phyloP scores from a whole-genome alignment of 2,113 vertebrate genomes.

The Fulica atra region DNA sequence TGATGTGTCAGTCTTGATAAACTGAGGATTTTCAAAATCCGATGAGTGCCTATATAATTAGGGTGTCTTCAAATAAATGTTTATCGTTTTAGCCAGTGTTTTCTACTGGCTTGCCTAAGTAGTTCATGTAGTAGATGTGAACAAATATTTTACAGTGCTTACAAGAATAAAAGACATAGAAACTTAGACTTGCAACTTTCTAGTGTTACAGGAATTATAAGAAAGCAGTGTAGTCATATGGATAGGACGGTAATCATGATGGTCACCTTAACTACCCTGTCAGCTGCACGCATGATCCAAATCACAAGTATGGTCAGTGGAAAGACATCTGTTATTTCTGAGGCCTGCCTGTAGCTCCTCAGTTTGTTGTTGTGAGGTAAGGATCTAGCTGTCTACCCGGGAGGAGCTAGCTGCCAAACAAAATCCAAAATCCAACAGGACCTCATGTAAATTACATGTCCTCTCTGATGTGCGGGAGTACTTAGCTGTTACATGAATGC shows the following conservation, averaged over 20 bases:
- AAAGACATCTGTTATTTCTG: not conserved
- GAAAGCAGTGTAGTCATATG: not conserved
- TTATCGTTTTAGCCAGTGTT: not conserved
- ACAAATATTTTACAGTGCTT: not conserved
- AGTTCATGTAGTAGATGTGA: not conserved
- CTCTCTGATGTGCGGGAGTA: not conserved
- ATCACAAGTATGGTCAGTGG: not conserved
- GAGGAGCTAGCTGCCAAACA: not conserved
- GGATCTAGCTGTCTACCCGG: not conserved
- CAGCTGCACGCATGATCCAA: not conserved
- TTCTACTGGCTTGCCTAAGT: not conserved
- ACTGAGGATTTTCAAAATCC: not conserved
- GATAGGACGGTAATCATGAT: not conserved
- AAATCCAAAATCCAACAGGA: not conserved
- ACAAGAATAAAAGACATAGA: not conserved
- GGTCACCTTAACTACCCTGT: not conserved
- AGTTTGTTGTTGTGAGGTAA: not conserved
- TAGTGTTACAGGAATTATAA: not conserved
- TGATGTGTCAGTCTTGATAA: not conserved
- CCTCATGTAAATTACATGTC: not conserved
- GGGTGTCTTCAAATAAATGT: not conserved
- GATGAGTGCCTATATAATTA: not conserved
- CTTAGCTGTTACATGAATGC: not conserved
- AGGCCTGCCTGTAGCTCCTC: not conserved
- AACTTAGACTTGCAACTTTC: not conserved